Conservation (phyloP, 2,797 vertebrate species). For the Vireo griseus region DNA sequence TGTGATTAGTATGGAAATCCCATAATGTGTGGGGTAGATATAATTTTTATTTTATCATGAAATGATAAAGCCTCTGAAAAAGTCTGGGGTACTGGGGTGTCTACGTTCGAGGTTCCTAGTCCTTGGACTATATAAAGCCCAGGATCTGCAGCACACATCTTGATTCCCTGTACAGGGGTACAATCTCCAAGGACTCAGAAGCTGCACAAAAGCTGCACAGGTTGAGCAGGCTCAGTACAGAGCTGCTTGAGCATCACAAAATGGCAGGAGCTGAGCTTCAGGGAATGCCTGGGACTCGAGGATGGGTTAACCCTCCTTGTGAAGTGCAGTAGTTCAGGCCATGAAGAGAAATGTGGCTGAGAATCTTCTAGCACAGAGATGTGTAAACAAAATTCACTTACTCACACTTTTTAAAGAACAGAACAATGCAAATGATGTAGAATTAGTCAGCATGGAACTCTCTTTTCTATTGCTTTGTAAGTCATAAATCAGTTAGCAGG, state of each 20-base stretch:
- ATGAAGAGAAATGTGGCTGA: neutral
- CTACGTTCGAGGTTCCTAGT: neutral
- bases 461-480: neutral
- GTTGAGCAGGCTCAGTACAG: fast-evolving
- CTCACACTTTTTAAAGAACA: neutral
- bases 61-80: neutral
- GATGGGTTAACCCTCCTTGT: neutral
- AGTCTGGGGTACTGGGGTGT: neutral
- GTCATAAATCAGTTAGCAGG: neutral
- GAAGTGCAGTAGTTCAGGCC: neutral
- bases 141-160: fast-evolving
- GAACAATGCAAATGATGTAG: neutral
- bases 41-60: neutral
- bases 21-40: neutral
- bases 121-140: neutral
- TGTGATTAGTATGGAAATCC: neutral
- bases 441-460: neutral
- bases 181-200: neutral
- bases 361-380: neutral
- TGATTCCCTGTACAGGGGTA: neutral
- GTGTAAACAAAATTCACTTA: neutral
- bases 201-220: neutral
- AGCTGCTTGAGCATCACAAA: neutral
- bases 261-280: neutral
- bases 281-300: fast-evolving